Conservation (phyloP, 2,113 vertebrate species). For the Oreochromis niloticus region DNA sequence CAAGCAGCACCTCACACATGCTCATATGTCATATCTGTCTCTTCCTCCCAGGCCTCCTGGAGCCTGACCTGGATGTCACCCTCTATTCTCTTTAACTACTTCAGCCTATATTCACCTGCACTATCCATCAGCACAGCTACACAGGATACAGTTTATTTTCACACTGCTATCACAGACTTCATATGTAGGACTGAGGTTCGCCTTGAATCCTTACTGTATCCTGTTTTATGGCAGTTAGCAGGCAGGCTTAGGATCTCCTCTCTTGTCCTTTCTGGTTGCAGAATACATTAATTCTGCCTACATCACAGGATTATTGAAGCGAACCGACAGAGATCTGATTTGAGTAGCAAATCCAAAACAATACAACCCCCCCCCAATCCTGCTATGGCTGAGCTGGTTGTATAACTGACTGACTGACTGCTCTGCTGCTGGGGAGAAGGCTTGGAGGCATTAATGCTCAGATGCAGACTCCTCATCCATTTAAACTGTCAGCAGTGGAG, state of each 20-base stretch:
- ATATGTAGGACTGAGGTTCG: background rate
- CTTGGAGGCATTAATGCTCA: slow-evolving; percentile 26
- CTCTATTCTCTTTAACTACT: slow-evolving; percentile 23
- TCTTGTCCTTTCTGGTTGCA: slow-evolving; percentile 18
- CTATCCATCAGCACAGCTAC: slow-evolving; percentile 6
- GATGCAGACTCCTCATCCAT: slow-evolving; percentile 36
- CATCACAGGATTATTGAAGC: slow-evolving; percentile 53
- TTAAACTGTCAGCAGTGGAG: slow-evolving; percentile 24
- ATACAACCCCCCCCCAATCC: slow-evolving; percentile 10
- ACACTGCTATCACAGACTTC: background rate
- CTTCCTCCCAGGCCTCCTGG: slow-evolving; percentile 13
- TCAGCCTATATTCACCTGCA: slow-evolving; percentile 7
- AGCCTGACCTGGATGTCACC: slow-evolving; percentile 35
- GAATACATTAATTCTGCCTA: slow-evolving; percentile 43
- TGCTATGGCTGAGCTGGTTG: slow-evolving; percentile 45
- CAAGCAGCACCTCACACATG: slow-evolving; percentile 13
- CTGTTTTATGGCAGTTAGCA: slow-evolving; percentile 18
- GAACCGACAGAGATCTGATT: slow-evolving; percentile 57
- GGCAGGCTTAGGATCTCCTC: slow-evolving; percentile 30
- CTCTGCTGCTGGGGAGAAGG: background rate
- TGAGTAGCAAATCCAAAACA: slow-evolving; percentile 62
- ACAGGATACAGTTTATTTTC: background rate
- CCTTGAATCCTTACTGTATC: slow-evolving; percentile 3
- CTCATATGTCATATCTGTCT: slow-evolving; percentile 54
- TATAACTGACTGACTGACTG: slow-evolving; percentile 43